phyloP scores from a whole-genome alignment of 64 coral and sea anemone species.

The Platygyra sinensis region DNA sequence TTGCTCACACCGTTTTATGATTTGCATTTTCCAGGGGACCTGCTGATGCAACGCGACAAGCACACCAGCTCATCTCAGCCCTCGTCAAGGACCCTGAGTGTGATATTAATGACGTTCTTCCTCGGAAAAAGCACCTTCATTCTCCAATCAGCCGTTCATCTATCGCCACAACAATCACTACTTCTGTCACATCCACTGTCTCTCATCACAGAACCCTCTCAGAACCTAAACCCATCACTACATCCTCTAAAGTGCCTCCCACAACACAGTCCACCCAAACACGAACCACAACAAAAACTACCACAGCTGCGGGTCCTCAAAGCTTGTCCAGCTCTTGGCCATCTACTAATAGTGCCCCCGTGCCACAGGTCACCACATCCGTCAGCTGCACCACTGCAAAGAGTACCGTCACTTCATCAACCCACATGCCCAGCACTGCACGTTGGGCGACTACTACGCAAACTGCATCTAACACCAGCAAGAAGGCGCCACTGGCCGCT shows the following conservation, averaged over 20 bases:
- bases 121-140: conserved; percentile 73
- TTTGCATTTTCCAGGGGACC: conserved; percentile 71
- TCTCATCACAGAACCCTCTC: conserved; percentile 36
- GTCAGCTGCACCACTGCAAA: conserved; percentile 31
- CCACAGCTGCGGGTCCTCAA: conserved; percentile 7
- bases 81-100: conserved; percentile 98
- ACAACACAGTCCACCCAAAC: conserved; percentile 30
- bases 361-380: conserved; percentile 1
- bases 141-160: conserved; percentile 51
- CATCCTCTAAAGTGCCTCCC: background rate
- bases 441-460: conserved; percentile 56
- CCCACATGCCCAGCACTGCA: conserved; percentile 68
- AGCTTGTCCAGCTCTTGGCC: conserved; percentile 43
- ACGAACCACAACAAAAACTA: conserved; percentile 23
- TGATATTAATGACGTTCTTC: conserved; percentile 98
- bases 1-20: background rate
- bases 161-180: conserved; percentile 46
- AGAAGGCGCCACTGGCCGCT: conserved; percentile 48
- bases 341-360: background rate
- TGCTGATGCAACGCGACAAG: conserved; percentile 91
- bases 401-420: conserved; percentile 14
- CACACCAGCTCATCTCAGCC: conserved; percentile 89
- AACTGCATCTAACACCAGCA: conserved; percentile 16
- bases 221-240: conserved; percentile 26
- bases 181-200: conserved; percentile 54